phyloP scores from a whole-genome alignment of 1,140 invertebrate genomes.

The Homalodisca vitripennis region DNA sequence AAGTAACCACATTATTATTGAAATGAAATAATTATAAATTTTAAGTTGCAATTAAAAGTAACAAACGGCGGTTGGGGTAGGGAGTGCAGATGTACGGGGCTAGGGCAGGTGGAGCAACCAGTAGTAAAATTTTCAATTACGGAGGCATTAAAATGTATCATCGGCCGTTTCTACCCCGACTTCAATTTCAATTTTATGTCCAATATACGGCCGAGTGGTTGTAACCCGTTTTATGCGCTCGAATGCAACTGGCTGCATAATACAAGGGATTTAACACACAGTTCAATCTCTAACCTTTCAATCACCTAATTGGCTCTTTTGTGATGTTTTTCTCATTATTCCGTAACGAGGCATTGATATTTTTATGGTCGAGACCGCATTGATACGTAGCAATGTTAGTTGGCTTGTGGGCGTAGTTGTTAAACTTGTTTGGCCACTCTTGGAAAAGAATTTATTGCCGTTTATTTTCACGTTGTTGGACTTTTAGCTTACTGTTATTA shows the following conservation, averaged over 20 bases:
- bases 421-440: no score
- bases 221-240: constrained; percentile 1
- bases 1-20: background rate
- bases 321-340: no score
- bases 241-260: constrained; percentile 5
- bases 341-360: no score
- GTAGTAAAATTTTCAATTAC: constrained; percentile 25
- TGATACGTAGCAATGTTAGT: no score
- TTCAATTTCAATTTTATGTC: constrained; percentile 24
- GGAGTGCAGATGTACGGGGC: background rate
- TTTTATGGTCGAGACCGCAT: no score
- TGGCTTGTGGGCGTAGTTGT: no score
- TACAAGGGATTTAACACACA: no score
- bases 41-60: background rate
- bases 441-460: no score
- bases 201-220: constrained; percentile 10
- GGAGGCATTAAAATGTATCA: constrained; percentile 22
- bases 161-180: constrained; percentile 7
- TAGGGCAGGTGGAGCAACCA: background rate
- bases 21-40: background rate
- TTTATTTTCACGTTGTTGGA: no score
- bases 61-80: background rate
- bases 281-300: no score
- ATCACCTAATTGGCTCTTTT: no score
- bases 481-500: no score